Base-by-base conservation (phyloP, 2,797 vertebrate species). In the Aselliscus stoliczkanus region DNA sequence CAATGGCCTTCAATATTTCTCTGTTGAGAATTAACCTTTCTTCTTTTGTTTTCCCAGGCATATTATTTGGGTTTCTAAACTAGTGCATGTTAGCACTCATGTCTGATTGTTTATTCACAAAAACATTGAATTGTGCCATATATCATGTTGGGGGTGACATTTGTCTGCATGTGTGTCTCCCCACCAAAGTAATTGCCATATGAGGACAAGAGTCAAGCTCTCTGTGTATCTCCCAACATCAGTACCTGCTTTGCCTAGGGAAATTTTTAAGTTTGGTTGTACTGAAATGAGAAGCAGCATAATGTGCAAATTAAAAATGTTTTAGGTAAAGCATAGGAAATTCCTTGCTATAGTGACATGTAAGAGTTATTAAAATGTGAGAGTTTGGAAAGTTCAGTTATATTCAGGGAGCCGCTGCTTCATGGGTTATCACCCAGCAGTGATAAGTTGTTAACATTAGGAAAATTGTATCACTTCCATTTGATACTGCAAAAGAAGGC, bases 381-480 rank as follows among this genome's bases (percentile, higher is more conserved):
- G 42, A 81, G 70, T 56, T 34, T 90, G 67, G 67, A 81, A 77
- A 80, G 4, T 0, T 39, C 20, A 37, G 84, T 54, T 83, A 21
- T 12, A 88, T 80, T 86, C 64, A 94, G 42, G 82, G 95, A 81
- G 75, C 83, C 84, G 54, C 90, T 92, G 80, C 92, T 97, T 94
- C 65, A 94, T 31, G 21, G 93, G 82, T 70, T 47, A 50, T 90
- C 93, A 90, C 47, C 60, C 23, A 37, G 17, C 10, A 96, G 88
- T 83, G 83, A 95, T 96, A 77, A 96, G 85, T 80, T 69, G 56
- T 95, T 97, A 96, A 95, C 58, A 64, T 37, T 94, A 90, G 64
- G 91, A 91, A 96, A 95, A 95, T 52, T 56, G 79, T 76, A 95
- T 96, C 15, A 64, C 87, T 94, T 96, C 64, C 84, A 93, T 75